These are phyloP conservation scores for Drosophila greeni DNA, from an alignment of 2,888 invertebrate species.

Conservation along the genomic window DNA sequence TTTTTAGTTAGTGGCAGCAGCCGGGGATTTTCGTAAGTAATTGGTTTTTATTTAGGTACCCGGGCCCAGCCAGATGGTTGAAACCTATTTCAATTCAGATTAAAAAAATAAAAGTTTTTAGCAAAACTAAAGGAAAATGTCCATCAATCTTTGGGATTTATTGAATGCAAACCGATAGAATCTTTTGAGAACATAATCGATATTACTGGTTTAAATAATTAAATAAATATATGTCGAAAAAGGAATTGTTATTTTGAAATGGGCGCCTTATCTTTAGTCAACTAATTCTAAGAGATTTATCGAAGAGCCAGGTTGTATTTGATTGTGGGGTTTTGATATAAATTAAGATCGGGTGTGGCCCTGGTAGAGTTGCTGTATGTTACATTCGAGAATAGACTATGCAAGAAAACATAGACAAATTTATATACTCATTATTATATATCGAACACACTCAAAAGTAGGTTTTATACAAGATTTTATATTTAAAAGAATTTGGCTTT, in stretches of 20 bases:
- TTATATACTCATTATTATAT: neutral
- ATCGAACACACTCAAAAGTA: neutral
- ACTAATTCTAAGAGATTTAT: no score
- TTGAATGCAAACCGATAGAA: neutral
- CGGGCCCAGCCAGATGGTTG: conserved; percentile 27
- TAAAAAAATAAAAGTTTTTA: neutral
- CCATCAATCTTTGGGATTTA: neutral
- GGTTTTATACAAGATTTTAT: neutral
- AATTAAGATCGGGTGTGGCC: no score
- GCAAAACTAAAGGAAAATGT: neutral
- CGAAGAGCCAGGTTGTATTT: no score
- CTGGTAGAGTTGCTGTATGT: no score
- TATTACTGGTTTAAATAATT: neutral
- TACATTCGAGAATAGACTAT: no score
- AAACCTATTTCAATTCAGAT: neutral
- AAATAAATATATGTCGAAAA: no score
- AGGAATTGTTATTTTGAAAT: no score
- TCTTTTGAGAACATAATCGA: neutral
- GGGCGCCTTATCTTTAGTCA: no score
- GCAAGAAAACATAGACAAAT: neutral
- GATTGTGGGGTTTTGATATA: no score
- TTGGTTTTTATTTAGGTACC: conserved; percentile 53
- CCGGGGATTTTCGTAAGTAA: conserved; percentile 50
- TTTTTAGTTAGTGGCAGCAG: conserved; percentile 44
- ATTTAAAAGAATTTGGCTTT: neutral